phyloP scores from a whole-genome alignment of 2,797 vertebrate genomes.

The Echiichthys vipera region DNA sequence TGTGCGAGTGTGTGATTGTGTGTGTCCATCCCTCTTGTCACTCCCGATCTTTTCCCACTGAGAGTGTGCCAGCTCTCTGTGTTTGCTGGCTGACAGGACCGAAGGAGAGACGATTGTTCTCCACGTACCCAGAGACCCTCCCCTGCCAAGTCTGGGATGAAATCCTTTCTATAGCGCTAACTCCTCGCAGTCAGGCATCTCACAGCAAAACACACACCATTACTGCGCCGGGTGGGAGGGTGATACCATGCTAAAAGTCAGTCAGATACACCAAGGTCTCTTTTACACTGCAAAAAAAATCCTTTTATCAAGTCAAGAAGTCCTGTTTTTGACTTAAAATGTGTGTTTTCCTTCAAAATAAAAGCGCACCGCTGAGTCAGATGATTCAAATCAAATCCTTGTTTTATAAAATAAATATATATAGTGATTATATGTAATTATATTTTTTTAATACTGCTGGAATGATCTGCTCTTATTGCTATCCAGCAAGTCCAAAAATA shows the following conservation, averaged over 20 bases:
- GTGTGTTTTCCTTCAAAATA: background rate
- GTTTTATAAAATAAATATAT: too few species aligned
- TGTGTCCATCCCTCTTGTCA: slow-evolving; percentile 60
- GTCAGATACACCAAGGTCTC: slow-evolving; percentile 56
- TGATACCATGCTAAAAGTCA: slow-evolving; percentile 65
- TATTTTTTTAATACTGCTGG: background rate
- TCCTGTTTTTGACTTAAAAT: background rate
- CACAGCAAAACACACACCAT: slow-evolving; percentile 65
- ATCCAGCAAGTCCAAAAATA: background rate
- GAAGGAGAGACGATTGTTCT: slow-evolving; percentile 80
- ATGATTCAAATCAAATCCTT: background rate
- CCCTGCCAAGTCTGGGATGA: slow-evolving; percentile 82
- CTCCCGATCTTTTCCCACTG: slow-evolving; percentile 76
- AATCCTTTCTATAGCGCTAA: slow-evolving; percentile 73
- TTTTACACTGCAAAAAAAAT: slow-evolving; percentile 43
- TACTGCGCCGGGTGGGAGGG: slow-evolving; percentile 68
- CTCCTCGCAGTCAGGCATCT: slow-evolving; percentile 75
- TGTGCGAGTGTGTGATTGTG: slow-evolving; percentile 45
- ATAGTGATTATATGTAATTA: too few species aligned
- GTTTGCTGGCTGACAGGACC: slow-evolving; percentile 82
- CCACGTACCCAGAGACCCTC: slow-evolving; percentile 77
- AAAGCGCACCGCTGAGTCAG: background rate
- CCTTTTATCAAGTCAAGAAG: slow-evolving; percentile 19
- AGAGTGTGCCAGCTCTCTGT: slow-evolving; percentile 78
- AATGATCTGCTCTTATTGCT: background rate